Percentiles rank a stretch among this genome's conserved stretches.
phyloP scores from a whole-genome alignment of 2,888 invertebrate species.

The Crepidodera aurea region DNA sequence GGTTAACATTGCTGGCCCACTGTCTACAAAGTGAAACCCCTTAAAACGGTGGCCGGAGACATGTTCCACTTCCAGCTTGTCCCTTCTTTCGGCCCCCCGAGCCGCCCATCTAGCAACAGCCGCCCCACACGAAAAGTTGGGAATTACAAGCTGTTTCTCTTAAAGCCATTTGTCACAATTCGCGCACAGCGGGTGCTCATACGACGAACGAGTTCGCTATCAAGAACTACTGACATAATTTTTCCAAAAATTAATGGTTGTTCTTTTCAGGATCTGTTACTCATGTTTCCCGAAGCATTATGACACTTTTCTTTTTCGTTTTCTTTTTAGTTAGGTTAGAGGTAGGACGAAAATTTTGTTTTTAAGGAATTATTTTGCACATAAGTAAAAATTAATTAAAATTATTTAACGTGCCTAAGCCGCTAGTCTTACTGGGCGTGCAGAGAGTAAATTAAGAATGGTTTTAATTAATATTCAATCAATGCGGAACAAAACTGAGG shows the following conservation, averaged over 20 bases:
- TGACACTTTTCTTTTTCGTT: background rate
- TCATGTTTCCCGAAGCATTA: slow-evolving; percentile 16
- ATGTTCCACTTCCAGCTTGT: slow-evolving; percentile 1
- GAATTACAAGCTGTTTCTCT: slow-evolving; percentile 36
- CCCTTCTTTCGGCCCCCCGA: slow-evolving; percentile 21
- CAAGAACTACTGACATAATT: slow-evolving; percentile 35
- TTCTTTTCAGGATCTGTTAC: slow-evolving; percentile 21
- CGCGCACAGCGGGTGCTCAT: slow-evolving; percentile 31
- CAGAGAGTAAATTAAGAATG: too few species aligned
- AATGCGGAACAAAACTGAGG: too few species aligned
- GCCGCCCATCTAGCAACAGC: slow-evolving; percentile 12
- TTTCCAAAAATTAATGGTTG: slow-evolving; percentile 29
- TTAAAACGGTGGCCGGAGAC: background rate
- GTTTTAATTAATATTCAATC: too few species aligned
- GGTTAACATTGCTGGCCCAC: too few species aligned
- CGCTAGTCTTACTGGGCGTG: too few species aligned
- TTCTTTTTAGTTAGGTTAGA: too few species aligned
- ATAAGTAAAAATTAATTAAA: too few species aligned
- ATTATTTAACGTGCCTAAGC: too few species aligned
- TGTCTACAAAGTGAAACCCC: background rate
- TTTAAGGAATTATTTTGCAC: too few species aligned
- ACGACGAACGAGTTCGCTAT: slow-evolving; percentile 26
- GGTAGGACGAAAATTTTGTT: too few species aligned
- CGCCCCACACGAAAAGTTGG: slow-evolving; percentile 30
- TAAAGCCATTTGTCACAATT: slow-evolving; percentile 34